Base-by-base conservation (phyloP, 2,113 vertebrate genomes). In the Oceanodroma tethys region DNA sequence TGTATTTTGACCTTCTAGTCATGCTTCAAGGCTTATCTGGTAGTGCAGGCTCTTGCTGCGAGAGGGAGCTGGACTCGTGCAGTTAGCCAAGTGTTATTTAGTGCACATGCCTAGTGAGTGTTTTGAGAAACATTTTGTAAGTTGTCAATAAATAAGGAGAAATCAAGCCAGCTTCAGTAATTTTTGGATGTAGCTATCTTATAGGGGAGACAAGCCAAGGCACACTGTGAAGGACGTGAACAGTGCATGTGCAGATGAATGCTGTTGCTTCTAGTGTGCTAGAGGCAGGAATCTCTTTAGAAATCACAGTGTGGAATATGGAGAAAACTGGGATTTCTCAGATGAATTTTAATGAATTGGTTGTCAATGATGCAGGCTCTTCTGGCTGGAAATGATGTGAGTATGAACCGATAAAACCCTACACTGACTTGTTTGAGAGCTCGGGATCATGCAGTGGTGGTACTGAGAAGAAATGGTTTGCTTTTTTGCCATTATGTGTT, bases 101-200 rank as follows among this genome's bases (percentile, higher is more conserved):
- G 50, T 60, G 22, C 29, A 38, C 79, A 9, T 86, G 85, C 63
- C 5, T 34, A 66, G 30, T 62, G 52, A 76, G 13, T 93, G 88
- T 93, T 95, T 92, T 80, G 80, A 66, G 72, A 86, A 95, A 88
- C 74, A 73, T 58, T 89, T 94, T 45, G 1, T 73, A 86, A 86
- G 50, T 81, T 78, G 79, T 86, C 67, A 94, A 48, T 83, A 93
- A 93, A 97, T 88, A 94, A 88, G 45, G 25, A 92, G 58, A 86
- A 94, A 88, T 71, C 27, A 86, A 92, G 50, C 88, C 86, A 95
- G 40, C 71, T 79, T 90, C 67, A 53, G 30, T 68, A 85, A 52
- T 88, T 90, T 92, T 90, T 90, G 75, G 63, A 86, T n/a, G 40
- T 91, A 81, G 81, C 78, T 85, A n/a, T 76, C 59, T 76, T 90